A percentile compares a stretch with the other conserved stretches of the same genome.
phyloP scores from a whole-genome alignment of 2,113 vertebrate genomes.

The Proterorhinus semilunaris region DNA sequence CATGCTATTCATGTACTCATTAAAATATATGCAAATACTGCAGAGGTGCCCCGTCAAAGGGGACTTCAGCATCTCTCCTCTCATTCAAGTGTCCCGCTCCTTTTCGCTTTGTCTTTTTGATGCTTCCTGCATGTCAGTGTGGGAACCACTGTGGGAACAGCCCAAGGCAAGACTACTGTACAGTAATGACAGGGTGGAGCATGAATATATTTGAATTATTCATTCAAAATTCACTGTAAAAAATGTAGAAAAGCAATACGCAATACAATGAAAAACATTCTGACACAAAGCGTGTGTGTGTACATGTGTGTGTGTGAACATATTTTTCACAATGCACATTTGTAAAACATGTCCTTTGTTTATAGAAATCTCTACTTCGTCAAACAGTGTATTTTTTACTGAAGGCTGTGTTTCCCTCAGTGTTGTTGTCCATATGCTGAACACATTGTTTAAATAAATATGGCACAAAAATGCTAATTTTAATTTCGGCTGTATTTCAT shows the following conservation, averaged over 20 bases:
- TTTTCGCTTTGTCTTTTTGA: conserved; percentile 54
- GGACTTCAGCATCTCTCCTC: conserved; percentile 39
- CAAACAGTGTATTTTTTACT: no score
- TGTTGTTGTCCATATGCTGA: no score
- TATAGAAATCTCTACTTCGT: no score
- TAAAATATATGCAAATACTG: conserved; percentile 80
- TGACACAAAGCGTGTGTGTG: no score
- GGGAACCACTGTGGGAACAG: conserved; percentile 59
- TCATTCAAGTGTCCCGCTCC: conserved; percentile 55
- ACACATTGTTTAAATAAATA: neutral
- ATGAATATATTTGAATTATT: neutral
- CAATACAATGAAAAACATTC: no score
- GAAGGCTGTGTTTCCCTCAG: no score
- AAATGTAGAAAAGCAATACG: no score
- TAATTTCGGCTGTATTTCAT: neutral
- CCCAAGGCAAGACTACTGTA: conserved; percentile 29
- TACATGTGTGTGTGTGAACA: no score
- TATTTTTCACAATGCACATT: no score
- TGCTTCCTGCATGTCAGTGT: conserved; percentile 24
- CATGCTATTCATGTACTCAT: conserved; percentile 66
- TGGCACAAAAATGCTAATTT: neutral
- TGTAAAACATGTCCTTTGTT: no score
- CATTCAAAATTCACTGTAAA: no score
- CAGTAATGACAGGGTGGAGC: neutral
- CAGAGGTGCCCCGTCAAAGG: conserved; percentile 56